Conservation (phyloP, 92 coral and sea anemone genomes). For the Chrysogorgia sp. region DNA sequence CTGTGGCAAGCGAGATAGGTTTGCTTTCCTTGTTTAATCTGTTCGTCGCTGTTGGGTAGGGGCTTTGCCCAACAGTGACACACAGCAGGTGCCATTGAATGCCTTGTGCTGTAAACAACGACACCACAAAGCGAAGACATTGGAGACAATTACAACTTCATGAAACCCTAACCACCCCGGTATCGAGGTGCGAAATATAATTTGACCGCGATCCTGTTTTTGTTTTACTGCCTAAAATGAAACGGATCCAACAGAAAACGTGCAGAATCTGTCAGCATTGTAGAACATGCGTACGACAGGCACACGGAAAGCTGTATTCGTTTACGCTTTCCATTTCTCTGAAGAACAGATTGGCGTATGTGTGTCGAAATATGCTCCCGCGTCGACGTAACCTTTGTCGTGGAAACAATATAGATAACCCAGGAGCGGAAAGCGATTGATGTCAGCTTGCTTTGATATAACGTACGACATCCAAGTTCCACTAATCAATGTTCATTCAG, state of each 20-base stretch:
- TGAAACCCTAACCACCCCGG: background rate
- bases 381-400: background rate
- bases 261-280: background rate
- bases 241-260: background rate
- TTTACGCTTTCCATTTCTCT: background rate
- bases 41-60: background rate
- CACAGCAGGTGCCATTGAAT: slow-evolving; percentile 6
- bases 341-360: slow-evolving; percentile 8
- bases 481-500: background rate
- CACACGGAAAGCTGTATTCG: background rate
- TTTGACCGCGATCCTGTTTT: slow-evolving; percentile 13
- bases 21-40: background rate
- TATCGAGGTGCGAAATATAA: background rate
- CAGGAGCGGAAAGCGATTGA: background rate
- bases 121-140: background rate
- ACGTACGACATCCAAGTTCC: background rate
- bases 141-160: slow-evolving; percentile 15
- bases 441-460: background rate
- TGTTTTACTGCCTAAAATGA: slow-evolving; percentile 19
- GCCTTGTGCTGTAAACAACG: slow-evolving; percentile 17
- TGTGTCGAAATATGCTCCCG: background rate
- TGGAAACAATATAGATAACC: background rate
- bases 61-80: background rate
- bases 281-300: background rate
- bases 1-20: background rate